Evolutionary conservation across 2,888 invertebrate genomes (phyloP), one percentile per base, ranked within the genome.

Genomic region (Coenonympha glycerion): DNA sequence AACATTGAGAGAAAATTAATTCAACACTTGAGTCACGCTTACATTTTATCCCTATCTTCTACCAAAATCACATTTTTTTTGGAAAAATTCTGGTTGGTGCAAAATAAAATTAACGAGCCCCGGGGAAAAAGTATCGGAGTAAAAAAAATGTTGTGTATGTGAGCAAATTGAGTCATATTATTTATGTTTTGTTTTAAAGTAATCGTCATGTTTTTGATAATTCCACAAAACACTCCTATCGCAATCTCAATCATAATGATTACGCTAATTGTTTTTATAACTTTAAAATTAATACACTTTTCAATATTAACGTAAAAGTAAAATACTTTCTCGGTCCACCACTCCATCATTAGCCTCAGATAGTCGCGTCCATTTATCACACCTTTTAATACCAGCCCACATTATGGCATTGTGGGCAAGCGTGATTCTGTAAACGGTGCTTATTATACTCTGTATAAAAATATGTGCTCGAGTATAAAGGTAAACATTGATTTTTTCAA

Each of bases 361-460:
- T 47, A 55, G 46, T 26, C 54, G 55, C 60, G 70, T 71, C 77
- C 79, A 82, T 85, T 84, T 70, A 77, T 78, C 76, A 77, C 61
- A 77, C 73, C 73, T 81, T 34, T 79, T 80, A 78, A 85, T 81
- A 79, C 78, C 69, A 70, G 71, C 71, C 70, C 69, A 80, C 75
- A 77, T 75, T 73, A 72, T 67, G 57, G 69, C 62, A 77, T 86
- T 87, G 81, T 87, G 68, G 63, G 70, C 79, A 77, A 79, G 86
- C 87, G 87, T 86, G 80, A 85, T 81, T 83, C 85, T 85, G 86
- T 85, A 86, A 86, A 81, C 72, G 77, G 64, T 73, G 66, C 79
- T 84, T 81, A 82, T 85, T 85, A 85, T 84, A 82, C 83, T 84
- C 83, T 86, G 84, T 85, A 82, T 84, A 78, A 84, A 84, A 85